phyloP scores from a whole-genome alignment of 2,113 vertebrate genomes.

The Passerina amoena region DNA sequence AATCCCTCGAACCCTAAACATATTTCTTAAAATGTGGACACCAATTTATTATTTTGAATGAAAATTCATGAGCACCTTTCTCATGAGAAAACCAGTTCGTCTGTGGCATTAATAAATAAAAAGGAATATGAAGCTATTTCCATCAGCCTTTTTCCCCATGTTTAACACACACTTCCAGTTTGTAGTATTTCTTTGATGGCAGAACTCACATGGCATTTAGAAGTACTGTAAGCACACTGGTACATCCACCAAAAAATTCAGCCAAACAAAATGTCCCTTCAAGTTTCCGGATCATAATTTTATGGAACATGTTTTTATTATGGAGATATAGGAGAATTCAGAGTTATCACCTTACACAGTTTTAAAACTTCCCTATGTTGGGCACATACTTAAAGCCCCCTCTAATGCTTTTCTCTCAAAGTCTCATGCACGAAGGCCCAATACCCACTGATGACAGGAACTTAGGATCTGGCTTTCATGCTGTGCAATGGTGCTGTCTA shows the following conservation, averaged over 20 bases:
- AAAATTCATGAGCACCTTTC: slow-evolving; percentile 78
- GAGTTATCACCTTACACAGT: background rate
- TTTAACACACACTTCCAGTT: slow-evolving; percentile 30
- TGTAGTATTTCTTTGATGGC: slow-evolving; percentile 19
- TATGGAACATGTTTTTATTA: background rate
- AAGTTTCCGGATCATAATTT: background rate
- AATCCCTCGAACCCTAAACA: slow-evolving; percentile 77
- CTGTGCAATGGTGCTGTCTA: background rate
- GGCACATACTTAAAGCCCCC: background rate
- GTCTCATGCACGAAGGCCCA: background rate
- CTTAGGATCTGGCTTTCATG: background rate
- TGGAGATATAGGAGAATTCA: background rate
- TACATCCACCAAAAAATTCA: background rate
- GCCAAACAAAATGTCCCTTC: background rate
- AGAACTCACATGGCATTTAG: slow-evolving; percentile 21
- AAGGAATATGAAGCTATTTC: slow-evolving; percentile 68
- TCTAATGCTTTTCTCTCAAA: background rate
- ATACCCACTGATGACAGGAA: background rate
- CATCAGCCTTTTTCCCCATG: slow-evolving; percentile 34
- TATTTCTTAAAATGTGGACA: slow-evolving; percentile 77
- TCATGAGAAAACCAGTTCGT: slow-evolving; percentile 71
- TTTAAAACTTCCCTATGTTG: background rate
- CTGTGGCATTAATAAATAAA: slow-evolving; percentile 79
- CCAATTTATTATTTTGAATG: slow-evolving; percentile 80
- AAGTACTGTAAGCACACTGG: background rate